Base-by-base conservation (phyloP, 2,113 vertebrate genomes). In the Collichthys lucidus region DNA sequence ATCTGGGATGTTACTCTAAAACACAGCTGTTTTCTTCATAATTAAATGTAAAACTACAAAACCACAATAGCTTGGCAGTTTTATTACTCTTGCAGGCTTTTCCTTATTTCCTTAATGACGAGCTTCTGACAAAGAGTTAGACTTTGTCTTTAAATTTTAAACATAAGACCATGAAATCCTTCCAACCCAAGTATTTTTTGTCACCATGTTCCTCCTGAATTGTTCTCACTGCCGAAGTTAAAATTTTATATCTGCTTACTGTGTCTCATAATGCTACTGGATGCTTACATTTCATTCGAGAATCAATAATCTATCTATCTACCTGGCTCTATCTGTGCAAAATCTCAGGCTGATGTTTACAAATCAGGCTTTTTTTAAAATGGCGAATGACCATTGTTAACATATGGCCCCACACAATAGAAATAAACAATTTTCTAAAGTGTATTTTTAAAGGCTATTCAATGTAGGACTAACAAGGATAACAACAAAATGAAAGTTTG, bases 21-120 rank as follows among this genome's bases (percentile, higher is more conserved):
- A 66, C 82, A 80, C 29, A 22, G 62, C 61, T 52, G 49, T 77
- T 40, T 40, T 77, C 63, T 55, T 46, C 66, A 29, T 88, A 83
- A 89, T 86, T 80, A 57, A 86, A 82, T 85, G 86, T 90, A 77
- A 89, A 82, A 82, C 71, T 29, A 67, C 86, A 86, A 85, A 91
- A 87, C 49, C 31, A 29, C 66, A 83, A 82, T 66, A 82, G 80
- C 82, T 86, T 80, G 68, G 72, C 76, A 80, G 90, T 88, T 68
- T 60, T 79, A 87, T 82, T 65, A 35, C 60, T 61, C 68, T 85
- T 59, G 35, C 19, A 42, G 69, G 62, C 79, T 63, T 77, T 77
- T 90, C 88, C 8, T 40, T 65, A 86, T 91, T 84, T 89, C 42
- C 70, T 77, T 55, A 68, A 91, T 61, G 64, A 55, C 3, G 20